Evolutionary conservation across 2,888 invertebrate species (phyloP).

Genomic region (Drosophila kambysellisi): DNA sequence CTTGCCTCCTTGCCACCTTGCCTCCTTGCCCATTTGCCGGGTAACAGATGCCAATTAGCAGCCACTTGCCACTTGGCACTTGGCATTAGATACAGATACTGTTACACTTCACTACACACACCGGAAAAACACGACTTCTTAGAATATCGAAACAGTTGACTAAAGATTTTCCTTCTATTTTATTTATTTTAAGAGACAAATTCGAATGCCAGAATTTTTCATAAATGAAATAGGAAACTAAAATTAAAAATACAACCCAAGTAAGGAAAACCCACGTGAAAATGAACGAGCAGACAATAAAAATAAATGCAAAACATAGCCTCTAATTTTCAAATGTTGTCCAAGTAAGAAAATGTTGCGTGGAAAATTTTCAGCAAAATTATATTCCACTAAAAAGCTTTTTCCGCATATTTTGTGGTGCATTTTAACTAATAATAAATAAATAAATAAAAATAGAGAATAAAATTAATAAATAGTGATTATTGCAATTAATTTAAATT

Average conservation of each 20-base stretch:
- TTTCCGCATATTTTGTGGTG: no score
- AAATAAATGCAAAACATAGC: not conserved
- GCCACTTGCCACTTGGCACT: conserved; percentile 71
- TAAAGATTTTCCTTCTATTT: rapidly evolving
- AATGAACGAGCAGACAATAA: not conserved
- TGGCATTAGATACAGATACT: conserved; percentile 42
- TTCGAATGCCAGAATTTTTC: not conserved
- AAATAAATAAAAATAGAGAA: not conserved
- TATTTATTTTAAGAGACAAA: not conserved
- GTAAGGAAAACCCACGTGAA: no score
- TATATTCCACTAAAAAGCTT: not conserved
- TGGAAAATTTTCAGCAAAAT: not conserved
- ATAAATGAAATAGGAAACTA: not conserved
- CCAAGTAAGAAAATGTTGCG: not conserved
- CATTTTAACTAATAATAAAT: not conserved
- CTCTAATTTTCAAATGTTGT: not conserved
- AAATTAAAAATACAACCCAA: rapidly evolving
- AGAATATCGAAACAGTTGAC: not conserved
- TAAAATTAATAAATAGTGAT: not conserved
- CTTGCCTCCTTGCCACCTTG: no score
- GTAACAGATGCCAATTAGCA: conserved; percentile 66
- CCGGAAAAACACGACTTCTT: not conserved
- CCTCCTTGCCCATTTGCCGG: not conserved
- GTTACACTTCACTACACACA: conserved; percentile 3
- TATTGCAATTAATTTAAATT: not conserved